Percentiles rank a stretch among this genome's conserved stretches.
Conservation (phyloP, 1,140 invertebrate genomes). For the Drosophila arizonae region DNA sequence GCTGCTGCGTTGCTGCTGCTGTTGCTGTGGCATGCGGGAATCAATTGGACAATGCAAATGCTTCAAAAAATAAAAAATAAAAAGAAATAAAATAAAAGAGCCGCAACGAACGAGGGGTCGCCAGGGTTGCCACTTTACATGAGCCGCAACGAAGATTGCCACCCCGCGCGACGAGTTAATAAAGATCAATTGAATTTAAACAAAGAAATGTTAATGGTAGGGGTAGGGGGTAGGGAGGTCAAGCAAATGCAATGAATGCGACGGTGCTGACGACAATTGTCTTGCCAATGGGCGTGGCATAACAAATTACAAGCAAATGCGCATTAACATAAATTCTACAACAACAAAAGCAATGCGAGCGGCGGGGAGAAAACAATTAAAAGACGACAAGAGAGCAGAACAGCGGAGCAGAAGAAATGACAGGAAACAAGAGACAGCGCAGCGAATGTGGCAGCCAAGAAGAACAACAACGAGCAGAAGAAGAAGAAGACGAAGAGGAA, state of each 20-base stretch:
- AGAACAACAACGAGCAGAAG: neutral
- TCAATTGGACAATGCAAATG: constrained; percentile 75
- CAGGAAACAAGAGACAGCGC: constrained; percentile 54
- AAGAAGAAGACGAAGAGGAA: neutral
- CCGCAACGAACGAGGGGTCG: constrained; percentile 42
- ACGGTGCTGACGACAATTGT: constrained; percentile 26
- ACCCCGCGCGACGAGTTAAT: constrained; percentile 55
- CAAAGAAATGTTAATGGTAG: constrained; percentile 52
- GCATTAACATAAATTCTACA: constrained; percentile 68
- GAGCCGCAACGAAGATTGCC: constrained; percentile 57
- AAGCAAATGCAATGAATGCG: constrained; percentile 47
- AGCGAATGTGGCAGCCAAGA: neutral
- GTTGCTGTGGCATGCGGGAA: constrained; percentile 32
- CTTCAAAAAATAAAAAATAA: constrained; percentile 37
- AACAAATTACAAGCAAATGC: constrained; percentile 67
- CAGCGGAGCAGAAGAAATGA: constrained; percentile 28
- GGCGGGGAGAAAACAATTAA: constrained; percentile 74
- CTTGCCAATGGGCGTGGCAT: constrained; percentile 50
- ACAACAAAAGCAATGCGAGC: neutral
- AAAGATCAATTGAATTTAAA: constrained; percentile 81
- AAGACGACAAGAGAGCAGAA: constrained; percentile 37
- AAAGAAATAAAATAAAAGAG: constrained; percentile 38
- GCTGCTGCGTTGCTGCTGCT: neutral
- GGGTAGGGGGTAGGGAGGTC: constrained; percentile 24
- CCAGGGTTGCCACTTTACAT: constrained; percentile 52